Conservation (phyloP, 2,888 invertebrate genomes). For the Hirtodrosophila duncani region DNA sequence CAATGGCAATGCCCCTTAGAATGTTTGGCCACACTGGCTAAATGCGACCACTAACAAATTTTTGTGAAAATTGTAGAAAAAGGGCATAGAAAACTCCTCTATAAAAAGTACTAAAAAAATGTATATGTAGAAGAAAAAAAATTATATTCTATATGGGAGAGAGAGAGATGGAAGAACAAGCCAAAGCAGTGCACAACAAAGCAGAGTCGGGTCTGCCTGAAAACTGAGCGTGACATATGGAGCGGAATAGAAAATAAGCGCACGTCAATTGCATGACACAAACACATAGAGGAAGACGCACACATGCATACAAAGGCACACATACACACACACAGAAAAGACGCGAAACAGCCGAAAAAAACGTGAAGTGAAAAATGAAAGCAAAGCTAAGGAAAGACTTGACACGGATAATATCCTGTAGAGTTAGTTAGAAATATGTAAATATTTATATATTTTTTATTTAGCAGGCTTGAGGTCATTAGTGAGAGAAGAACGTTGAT, state of each 20-base stretch:
- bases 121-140: constrained; percentile 1
- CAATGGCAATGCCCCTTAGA: too few relatives aligned
- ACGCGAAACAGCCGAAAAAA: neutral
- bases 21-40: too few relatives aligned
- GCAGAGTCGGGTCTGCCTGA: constrained; percentile 22
- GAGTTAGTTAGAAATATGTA: too few relatives aligned
- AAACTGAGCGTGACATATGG: constrained; percentile 63
- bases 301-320: constrained; percentile 2
- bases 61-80: too few relatives aligned
- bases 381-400: neutral
- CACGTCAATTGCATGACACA: constrained; percentile 70
- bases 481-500: too few relatives aligned
- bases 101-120: constrained; percentile 1
- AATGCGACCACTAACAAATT: too few relatives aligned
- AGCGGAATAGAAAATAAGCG: constrained; percentile 71
- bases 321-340: too few relatives aligned
- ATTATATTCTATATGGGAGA: constrained; percentile 18
- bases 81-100: too few relatives aligned
- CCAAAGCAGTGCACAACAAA: constrained; percentile 41
- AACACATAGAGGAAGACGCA: constrained; percentile 51
- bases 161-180: constrained; percentile 35
- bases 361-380: neutral
- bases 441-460: too few relatives aligned
- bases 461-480: too few relatives aligned
- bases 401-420: too few relatives aligned